These are phyloP conservation scores for Gobius niger DNA, from an alignment of 2,113 vertebrate species.

Conservation along the genomic window DNA sequence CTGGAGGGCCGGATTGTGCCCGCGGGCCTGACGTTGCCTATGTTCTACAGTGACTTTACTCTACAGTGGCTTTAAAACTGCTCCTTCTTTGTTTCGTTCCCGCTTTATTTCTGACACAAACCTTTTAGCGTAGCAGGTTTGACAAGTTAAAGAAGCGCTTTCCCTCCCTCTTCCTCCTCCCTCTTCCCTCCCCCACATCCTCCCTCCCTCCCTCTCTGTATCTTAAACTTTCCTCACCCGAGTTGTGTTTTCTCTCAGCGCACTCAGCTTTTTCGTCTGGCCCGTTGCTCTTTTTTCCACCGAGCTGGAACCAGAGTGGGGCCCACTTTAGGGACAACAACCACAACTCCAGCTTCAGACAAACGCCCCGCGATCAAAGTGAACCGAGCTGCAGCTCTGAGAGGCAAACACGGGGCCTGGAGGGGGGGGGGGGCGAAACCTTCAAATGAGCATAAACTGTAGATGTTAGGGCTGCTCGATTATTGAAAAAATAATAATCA, in stretches of 20 bases:
- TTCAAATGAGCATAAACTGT: no score
- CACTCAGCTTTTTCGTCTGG: background rate
- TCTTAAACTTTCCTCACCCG: constrained; percentile 4
- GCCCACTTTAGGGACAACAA: constrained; percentile 5
- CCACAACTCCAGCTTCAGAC: constrained; percentile 1
- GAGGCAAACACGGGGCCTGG: no score
- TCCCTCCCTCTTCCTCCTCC: background rate
- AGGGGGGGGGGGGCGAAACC: no score
- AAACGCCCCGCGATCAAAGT: background rate
- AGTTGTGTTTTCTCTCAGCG: background rate
- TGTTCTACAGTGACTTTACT: no score
- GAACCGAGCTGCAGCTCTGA: background rate
- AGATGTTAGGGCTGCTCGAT: no score
- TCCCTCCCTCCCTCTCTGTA: background rate
- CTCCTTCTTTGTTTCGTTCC: no score
- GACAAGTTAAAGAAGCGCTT: background rate
- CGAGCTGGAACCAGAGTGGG: background rate
- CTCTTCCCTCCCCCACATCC: background rate
- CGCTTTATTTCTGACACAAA: no score
- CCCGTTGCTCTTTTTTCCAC: background rate
- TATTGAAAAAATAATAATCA: no score
- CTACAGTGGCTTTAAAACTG: no score
- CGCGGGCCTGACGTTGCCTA: no score
- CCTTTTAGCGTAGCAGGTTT: no score
- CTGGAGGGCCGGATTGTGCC: no score